Evolutionary conservation across 2,888 invertebrate species (phyloP).

Genomic region (Tetropium fuscum): DNA sequence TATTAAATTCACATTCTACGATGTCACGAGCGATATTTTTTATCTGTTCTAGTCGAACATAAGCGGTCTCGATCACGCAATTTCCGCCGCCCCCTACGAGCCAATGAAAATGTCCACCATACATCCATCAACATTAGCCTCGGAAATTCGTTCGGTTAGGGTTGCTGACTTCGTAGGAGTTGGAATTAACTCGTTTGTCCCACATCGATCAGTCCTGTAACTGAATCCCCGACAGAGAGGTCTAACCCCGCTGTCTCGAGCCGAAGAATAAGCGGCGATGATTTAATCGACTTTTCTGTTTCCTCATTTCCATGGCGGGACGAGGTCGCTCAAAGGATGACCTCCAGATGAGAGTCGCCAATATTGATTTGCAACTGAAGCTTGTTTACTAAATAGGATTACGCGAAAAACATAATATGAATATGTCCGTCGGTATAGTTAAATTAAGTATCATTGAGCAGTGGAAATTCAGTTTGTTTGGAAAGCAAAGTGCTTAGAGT

Average conservation of each 20-base stretch:
- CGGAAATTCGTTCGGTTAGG: slow-evolving; percentile 32
- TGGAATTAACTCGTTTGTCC: slow-evolving; percentile 38
- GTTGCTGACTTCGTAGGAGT: slow-evolving; percentile 37
- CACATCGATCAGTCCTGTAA: slow-evolving; percentile 33
- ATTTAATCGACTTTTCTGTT: neutral
- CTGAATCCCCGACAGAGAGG: slow-evolving; percentile 2
- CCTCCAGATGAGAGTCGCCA: no score
- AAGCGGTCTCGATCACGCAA: neutral
- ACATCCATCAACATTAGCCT: slow-evolving; percentile 36
- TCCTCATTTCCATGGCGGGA: neutral
- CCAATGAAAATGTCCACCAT: slow-evolving; percentile 33
- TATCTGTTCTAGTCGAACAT: neutral
- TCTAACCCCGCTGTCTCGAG: neutral
- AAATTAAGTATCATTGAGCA: no score
- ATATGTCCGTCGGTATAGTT: no score
- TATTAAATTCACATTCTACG: no score
- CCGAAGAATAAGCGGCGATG: neutral
- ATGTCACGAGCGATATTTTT: neutral
- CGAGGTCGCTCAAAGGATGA: no score
- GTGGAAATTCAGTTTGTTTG: no score
- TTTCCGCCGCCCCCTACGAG: neutral
- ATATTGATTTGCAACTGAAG: no score
- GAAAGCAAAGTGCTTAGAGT: no score
- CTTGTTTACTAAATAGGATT: no score
- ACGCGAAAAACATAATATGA: no score